A percentile compares a stretch with the other conserved stretches of the same genome.
These are phyloP conservation scores for Avahi laniger DNA, from an alignment of 2,797 vertebrate genomes.

Conservation along the genomic window DNA sequence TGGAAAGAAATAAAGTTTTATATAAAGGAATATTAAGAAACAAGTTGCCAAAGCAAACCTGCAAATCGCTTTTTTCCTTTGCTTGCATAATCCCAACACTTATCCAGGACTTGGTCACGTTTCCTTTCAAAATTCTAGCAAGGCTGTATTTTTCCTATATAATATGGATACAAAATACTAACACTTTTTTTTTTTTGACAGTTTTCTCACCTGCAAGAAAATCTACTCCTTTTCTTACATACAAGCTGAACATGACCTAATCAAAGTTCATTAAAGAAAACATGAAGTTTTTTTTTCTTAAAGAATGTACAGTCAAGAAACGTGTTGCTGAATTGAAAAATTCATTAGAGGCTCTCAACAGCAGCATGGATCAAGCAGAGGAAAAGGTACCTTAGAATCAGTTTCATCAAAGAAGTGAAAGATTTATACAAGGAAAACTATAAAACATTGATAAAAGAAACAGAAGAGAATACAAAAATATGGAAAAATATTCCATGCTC, in stretches of 20 bases:
- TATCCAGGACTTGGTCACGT: not conserved
- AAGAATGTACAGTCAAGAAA: not conserved
- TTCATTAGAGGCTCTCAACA: not conserved
- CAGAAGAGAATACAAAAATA: not conserved
- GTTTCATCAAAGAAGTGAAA: not conserved
- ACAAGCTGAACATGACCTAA: not conserved
- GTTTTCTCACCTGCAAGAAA: slow-evolving; percentile 53
- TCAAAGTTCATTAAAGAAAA: slow-evolving; percentile 1
- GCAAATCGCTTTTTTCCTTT: not conserved
- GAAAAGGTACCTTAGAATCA: not conserved
- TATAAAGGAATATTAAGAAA: slow-evolving; percentile 39
- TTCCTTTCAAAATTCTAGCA: slow-evolving; percentile 32
- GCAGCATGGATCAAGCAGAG: not conserved
- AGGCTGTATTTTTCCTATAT: slow-evolving; percentile 63
- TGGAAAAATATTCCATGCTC: too few species aligned
- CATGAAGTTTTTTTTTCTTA: not conserved
- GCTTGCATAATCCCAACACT: slow-evolving; percentile 30
- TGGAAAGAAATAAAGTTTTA: slow-evolving; percentile 18
- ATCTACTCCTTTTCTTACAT: not conserved
- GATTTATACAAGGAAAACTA: not conserved
- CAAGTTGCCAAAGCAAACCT: slow-evolving; percentile 63
- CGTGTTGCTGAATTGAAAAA: too few species aligned
- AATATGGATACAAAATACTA: not conserved
- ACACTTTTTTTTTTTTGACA: not conserved
- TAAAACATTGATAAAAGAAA: not conserved